Conservation (phyloP, 2,113 vertebrate genomes). For the Pogonocichla stellata region DNA sequence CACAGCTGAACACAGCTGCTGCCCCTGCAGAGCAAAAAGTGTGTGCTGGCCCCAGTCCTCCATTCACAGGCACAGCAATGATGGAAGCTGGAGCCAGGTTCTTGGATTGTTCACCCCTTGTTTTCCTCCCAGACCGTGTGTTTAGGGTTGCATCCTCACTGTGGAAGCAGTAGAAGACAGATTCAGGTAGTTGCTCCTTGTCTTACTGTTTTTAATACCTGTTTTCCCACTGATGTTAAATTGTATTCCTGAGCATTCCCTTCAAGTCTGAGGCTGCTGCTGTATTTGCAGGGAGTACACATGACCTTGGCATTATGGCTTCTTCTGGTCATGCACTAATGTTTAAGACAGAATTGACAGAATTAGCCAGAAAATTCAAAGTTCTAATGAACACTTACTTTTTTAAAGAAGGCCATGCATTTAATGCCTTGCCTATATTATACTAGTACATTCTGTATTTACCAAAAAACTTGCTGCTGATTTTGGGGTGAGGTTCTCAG, state of each 20-base stretch:
- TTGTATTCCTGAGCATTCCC: not conserved
- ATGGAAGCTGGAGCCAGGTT: not conserved
- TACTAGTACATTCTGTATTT: not conserved
- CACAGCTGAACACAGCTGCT: not conserved
- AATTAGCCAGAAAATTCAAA: not conserved
- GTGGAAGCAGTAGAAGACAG: not conserved
- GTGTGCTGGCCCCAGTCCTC: not conserved
- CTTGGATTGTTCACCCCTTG: not conserved
- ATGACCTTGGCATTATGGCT: fast-evolving
- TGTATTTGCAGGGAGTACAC: not conserved
- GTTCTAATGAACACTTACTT: not conserved
- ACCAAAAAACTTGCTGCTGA: not conserved
- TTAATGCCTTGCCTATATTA: not conserved
- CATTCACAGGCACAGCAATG: fast-evolving
- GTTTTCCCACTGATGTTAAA: not conserved
- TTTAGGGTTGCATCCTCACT: not conserved
- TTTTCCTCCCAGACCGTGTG: not conserved
- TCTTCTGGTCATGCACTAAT: not conserved
- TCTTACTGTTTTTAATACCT: not conserved
- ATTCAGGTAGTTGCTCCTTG: not conserved
- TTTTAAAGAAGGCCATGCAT: not conserved
- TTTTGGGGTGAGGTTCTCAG: not conserved
- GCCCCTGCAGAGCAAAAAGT: not conserved
- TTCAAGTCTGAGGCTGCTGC: not conserved
- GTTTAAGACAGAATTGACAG: not conserved